Evolutionary conservation across 2,888 invertebrate genomes (phyloP).

Genomic region (Rotaria macrura): DNA sequence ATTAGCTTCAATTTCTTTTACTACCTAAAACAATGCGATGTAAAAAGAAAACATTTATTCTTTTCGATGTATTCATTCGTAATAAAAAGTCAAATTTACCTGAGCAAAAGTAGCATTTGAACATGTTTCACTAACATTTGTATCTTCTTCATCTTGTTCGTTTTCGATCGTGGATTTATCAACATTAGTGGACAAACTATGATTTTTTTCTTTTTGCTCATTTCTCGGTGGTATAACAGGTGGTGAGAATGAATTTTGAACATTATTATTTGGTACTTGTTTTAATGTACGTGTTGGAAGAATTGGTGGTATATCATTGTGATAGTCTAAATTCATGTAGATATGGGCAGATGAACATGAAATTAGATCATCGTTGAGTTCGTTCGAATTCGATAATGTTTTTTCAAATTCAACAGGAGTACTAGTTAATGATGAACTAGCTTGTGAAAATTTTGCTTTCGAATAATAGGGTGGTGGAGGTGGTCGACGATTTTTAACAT

Average conservation of each 20-base stretch:
- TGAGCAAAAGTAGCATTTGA: background rate
- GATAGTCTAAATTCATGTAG: background rate
- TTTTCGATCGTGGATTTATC: background rate
- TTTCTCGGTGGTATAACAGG: background rate
- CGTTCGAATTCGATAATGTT: background rate
- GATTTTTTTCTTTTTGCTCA: background rate
- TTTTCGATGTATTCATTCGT: no score
- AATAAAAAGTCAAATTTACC: background rate
- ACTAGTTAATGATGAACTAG: background rate
- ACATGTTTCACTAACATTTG: background rate
- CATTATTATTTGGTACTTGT: background rate
- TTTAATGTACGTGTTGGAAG: background rate
- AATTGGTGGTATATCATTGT: background rate
- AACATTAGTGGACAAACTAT: background rate
- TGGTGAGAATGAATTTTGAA: background rate
- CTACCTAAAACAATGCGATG: background rate
- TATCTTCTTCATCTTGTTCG: background rate
- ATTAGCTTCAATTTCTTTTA: background rate
- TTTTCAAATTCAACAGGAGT: background rate
- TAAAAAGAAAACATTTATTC: no score
- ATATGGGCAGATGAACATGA: background rate
- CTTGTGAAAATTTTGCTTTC: background rate
- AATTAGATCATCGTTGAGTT: background rate
- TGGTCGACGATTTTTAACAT: background rate
- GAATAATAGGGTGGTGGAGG: background rate